Evolutionary conservation across 2,113 vertebrate genomes (phyloP), one percentile per base, ranked within the genome.

Genomic region (Synodontis membranacea): DNA sequence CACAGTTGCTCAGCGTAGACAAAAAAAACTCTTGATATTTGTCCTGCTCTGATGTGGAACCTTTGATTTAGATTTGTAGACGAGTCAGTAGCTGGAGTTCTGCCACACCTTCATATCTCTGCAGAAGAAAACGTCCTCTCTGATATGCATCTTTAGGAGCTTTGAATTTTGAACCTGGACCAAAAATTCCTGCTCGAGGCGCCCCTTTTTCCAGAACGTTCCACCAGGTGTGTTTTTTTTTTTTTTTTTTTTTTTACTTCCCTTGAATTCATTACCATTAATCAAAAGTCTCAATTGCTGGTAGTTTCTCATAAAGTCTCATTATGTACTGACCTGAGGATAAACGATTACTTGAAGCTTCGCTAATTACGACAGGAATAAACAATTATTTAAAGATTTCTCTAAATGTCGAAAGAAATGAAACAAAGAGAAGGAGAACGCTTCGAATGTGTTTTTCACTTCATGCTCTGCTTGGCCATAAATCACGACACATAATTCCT

Each of bases 401-500:
- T 44, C 7, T 46, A 10, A 75, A 46, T n/a, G 44, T 5, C 5
- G 72, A 46, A n/a, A 28, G 39, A 15, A 46, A n/a, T 5, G 58
- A 90, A 90, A 88, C n/a, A n/a, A 81, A 89, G 80, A 89, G 90
- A 90, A 86, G 37, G 88, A 83, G 86, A 85, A 52, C 31, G 86
- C 89, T 10, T 34, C 88, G 91, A 91, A 90, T 86, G 88, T 79
- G 87, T 92, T 93, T 91, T 92, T 87, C 89, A 87, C 74, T 90
- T 86, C 93, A 88, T 82, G 86, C 85, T 92, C 92, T 89, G 90
- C 88, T 85, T 82, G 90, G 91, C 93, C 92, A 94, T 96, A 95
- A 96, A 96, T 95, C 94, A 94, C 91, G 90, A 93, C 93, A 94
- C 94, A 94, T 94, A 93, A 94, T 93, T 94, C 91, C 94, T 92